phyloP scores from a whole-genome alignment of 2,113 vertebrate genomes.

The Henicopernis longicauda region DNA sequence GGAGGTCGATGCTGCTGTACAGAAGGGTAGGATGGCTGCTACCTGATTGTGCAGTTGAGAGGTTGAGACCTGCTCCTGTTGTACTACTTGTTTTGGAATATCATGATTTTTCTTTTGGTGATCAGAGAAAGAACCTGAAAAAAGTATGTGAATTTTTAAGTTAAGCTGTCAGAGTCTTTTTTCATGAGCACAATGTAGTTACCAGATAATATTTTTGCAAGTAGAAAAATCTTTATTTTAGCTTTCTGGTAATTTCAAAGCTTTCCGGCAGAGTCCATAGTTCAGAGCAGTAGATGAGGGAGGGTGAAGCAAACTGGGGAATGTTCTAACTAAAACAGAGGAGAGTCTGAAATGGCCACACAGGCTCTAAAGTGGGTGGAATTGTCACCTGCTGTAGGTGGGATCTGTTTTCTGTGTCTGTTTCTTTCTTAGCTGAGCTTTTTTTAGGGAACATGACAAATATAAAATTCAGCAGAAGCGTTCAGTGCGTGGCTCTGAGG shows the following conservation, averaged over 20 bases:
- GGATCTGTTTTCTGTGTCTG: not conserved
- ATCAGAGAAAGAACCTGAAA: not conserved
- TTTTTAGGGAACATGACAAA: not conserved
- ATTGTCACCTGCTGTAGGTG: not conserved
- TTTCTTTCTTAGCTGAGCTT: not conserved
- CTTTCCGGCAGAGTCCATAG: not conserved
- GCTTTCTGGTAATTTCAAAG: not conserved
- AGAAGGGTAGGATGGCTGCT: not conserved
- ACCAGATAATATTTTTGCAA: not conserved
- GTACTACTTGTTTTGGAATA: not conserved
- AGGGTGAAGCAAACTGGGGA: not conserved
- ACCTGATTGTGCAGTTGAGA: not conserved
- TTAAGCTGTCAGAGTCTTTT: not conserved
- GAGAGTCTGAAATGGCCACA: not conserved
- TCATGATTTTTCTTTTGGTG: not conserved
- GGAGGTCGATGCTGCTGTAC: not conserved
- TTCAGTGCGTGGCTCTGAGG: not conserved
- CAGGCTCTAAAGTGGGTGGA: not conserved
- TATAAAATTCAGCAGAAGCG: not conserved
- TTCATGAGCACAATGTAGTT: not conserved
- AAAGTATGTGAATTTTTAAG: not conserved
- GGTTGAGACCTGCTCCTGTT: not conserved
- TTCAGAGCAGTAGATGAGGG: not conserved
- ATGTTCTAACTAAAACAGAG: not conserved
- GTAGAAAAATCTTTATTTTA: not conserved